Evolutionary conservation across 2,113 vertebrate genomes (phyloP).

Genomic region (Bubalus kerabau): DNA sequence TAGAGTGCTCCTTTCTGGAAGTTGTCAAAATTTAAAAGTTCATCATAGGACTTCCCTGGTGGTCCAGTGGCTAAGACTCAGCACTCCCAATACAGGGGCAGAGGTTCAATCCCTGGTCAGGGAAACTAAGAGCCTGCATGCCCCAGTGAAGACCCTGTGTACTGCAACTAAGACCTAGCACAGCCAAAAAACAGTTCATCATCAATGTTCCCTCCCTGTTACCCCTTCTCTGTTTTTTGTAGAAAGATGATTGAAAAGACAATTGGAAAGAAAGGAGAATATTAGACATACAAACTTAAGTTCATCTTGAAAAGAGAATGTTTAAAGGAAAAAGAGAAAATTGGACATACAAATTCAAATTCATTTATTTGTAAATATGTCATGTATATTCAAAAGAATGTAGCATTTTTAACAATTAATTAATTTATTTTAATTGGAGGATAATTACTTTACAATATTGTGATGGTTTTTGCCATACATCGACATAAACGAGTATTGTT

Average conservation of each 20-base stretch:
- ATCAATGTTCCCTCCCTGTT: not conserved
- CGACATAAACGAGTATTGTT: not conserved
- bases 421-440: not conserved
- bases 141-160: not conserved
- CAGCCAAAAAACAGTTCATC: not conserved
- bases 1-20: not conserved
- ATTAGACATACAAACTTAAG: not conserved
- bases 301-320: not conserved
- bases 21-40: not conserved
- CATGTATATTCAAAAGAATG: not conserved
- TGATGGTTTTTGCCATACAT: not conserved
- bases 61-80: not conserved
- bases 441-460: not conserved
- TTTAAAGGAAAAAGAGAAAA: constrained; percentile 4
- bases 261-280: not conserved
- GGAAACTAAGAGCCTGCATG: not conserved
- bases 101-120: not conserved
- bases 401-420: not conserved
- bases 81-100: not conserved
- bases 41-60: not conserved
- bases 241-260: not conserved
- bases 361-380: not conserved
- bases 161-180: not conserved
- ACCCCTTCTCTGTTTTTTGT: not conserved
- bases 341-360: not conserved